Conservation (phyloP, 2,888 invertebrate genomes). For the Margaritifera margaritifera region DNA sequence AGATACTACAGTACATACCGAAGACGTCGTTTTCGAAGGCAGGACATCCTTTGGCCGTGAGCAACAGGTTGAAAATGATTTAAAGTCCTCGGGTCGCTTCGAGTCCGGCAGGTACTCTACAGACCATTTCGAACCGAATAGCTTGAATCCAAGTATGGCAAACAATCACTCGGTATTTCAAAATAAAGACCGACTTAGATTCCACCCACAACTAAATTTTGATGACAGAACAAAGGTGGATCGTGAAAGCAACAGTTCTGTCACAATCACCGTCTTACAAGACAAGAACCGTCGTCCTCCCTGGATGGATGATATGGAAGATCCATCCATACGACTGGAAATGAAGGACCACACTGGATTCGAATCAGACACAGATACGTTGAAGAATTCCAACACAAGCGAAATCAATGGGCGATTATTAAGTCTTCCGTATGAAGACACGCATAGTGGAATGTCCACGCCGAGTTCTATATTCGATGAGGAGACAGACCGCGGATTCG, state of each 20-base stretch:
- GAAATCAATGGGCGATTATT: conserved; percentile 5
- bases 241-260: conserved; percentile 34
- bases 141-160: conserved; percentile 1
- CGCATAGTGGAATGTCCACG: conserved; percentile 26
- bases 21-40: conserved; percentile 1
- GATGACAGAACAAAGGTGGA: conserved; percentile 25
- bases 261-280: conserved; percentile 42
- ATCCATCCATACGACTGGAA: conserved; percentile 10
- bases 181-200: not conserved
- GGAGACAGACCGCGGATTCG: conserved; percentile 56
- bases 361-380: conserved; percentile 37
- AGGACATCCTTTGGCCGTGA: conserved; percentile 3
- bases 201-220: conserved; percentile 1
- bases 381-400: conserved; percentile 23
- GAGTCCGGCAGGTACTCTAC: conserved; percentile 1
- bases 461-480: conserved; percentile 49
- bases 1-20: not conserved
- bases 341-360: conserved; percentile 24
- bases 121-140: not conserved
- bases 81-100: too few relatives aligned
- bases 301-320: conserved; percentile 43
- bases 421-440: conserved; percentile 7
- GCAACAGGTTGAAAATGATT: not conserved
- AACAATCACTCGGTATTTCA: not conserved
- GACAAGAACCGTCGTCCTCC: conserved; percentile 34